These are phyloP conservation scores for Hyperoplus immaculatus DNA, from an alignment of 2,797 vertebrate genomes.

Conservation along the genomic window DNA sequence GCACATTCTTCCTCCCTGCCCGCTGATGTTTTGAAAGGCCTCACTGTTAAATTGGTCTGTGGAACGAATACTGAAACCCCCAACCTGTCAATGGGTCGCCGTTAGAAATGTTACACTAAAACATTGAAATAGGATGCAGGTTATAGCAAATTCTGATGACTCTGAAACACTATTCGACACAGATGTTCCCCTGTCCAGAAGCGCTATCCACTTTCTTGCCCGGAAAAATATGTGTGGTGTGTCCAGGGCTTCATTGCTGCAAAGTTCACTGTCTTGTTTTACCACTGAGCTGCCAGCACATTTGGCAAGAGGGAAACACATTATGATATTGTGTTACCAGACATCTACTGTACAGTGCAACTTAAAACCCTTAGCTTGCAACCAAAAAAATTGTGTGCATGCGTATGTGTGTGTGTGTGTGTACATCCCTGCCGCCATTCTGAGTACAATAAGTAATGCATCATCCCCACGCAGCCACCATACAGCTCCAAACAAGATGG, in stretches of 20 bases:
- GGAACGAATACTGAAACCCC: neutral
- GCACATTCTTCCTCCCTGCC: no score
- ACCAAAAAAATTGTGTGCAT: slow-evolving; percentile 64
- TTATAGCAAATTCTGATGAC: neutral
- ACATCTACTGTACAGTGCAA: slow-evolving; percentile 69
- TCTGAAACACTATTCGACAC: neutral
- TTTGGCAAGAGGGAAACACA: slow-evolving; percentile 70
- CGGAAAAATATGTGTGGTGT: slow-evolving; percentile 56
- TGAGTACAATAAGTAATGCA: slow-evolving; percentile 50
- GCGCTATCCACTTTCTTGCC: slow-evolving; percentile 27
- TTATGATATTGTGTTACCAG: slow-evolving; percentile 75
- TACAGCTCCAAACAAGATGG: slow-evolving; percentile 52
- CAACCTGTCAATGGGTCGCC: neutral
- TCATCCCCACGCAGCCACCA: slow-evolving; percentile 31
- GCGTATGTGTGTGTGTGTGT: slow-evolving; percentile 47
- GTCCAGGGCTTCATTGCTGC: slow-evolving; percentile 38
- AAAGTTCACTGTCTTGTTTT: slow-evolving; percentile 75
- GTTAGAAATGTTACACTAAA: neutral
- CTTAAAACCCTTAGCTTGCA: slow-evolving; percentile 75
- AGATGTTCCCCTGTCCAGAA: neutral
- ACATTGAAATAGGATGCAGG: neutral
- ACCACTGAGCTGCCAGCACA: slow-evolving; percentile 69
- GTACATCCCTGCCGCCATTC: slow-evolving; percentile 30
- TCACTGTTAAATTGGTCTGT: neutral
- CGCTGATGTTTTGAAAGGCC: no score